Conservation (phyloP, 1,140 invertebrate genomes). For the Tenebrio molitor region DNA sequence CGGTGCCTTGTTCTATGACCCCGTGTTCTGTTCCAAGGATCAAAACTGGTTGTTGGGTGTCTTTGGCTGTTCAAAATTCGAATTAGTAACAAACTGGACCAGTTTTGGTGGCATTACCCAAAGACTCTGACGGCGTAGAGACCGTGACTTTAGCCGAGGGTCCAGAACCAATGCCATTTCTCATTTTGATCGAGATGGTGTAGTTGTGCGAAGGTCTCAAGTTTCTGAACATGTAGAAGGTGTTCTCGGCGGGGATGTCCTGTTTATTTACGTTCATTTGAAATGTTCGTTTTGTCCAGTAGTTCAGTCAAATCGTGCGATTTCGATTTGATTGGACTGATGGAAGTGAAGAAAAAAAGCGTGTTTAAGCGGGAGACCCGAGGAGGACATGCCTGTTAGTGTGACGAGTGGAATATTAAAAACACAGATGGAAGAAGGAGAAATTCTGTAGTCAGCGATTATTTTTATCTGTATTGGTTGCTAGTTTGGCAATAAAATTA, state of each 20-base stretch:
- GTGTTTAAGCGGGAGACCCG: slow-evolving; percentile 12
- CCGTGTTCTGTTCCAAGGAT: slow-evolving; percentile 79
- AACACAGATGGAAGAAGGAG: slow-evolving; percentile 29
- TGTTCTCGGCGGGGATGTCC: slow-evolving; percentile 79
- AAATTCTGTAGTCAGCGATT: too few species aligned
- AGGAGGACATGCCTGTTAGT: slow-evolving; percentile 21
- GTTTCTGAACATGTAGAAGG: slow-evolving; percentile 84
- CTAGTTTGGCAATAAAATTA: too few species aligned
- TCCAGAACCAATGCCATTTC: slow-evolving; percentile 85
- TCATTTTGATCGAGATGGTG: slow-evolving; percentile 80
- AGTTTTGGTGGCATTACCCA: slow-evolving; percentile 12
- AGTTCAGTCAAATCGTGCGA: too few species aligned
- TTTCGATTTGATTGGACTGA: too few species aligned
- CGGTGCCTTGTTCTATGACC: slow-evolving; percentile 77
- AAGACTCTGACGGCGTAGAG: slow-evolving; percentile 70
- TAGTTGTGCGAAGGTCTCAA: slow-evolving; percentile 81
- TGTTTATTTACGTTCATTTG: slow-evolving; percentile 59
- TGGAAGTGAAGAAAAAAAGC: neutral
- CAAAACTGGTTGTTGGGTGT: slow-evolving; percentile 76
- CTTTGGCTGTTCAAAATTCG: slow-evolving; percentile 66
- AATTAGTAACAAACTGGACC: slow-evolving; percentile 1
- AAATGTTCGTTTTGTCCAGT: too few species aligned
- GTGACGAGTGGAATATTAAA: neutral
- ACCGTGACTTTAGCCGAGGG: slow-evolving; percentile 74
- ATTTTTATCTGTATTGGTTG: too few species aligned